phyloP scores from a whole-genome alignment of 2,113 vertebrate species.

The Atherinomorus stipes region DNA sequence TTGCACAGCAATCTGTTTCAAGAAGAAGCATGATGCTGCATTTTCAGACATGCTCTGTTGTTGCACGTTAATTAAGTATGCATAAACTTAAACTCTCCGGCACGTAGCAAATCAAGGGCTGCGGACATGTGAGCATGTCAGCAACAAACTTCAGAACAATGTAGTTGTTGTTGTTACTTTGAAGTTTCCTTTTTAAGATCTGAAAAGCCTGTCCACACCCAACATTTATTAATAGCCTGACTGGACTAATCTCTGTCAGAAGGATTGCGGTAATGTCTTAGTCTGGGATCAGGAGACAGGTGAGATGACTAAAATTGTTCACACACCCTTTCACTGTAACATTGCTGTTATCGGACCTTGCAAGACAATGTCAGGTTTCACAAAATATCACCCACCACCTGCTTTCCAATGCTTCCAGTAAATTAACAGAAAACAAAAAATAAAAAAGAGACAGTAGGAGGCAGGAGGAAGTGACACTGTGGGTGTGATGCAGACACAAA shows the following conservation, averaged over 20 bases:
- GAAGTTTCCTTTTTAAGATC: neutral
- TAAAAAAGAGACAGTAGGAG: constrained; percentile 10
- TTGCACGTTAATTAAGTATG: constrained; percentile 40
- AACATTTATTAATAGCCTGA: constrained; percentile 12
- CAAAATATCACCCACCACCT: constrained; percentile 18
- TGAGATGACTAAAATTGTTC: neutral
- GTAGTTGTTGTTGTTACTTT: neutral
- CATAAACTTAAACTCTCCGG: neutral
- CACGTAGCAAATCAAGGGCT: neutral
- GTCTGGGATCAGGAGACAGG: neutral
- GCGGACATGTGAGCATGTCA: constrained; percentile 21
- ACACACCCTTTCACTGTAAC: neutral
- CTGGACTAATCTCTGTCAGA: neutral
- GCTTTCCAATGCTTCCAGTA: constrained; percentile 7
- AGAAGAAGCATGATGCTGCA: neutral
- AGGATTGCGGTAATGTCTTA: neutral
- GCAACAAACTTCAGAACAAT: neutral
- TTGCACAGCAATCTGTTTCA: constrained; percentile 14
- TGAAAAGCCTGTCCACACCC: neutral
- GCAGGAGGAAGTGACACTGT: constrained; percentile 18
- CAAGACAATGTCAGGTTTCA: neutral
- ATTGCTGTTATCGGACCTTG: neutral
- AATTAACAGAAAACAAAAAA: constrained; percentile 15
- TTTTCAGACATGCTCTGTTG: constrained; percentile 6
- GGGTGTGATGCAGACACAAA: constrained; percentile 7